Conservation (phyloP, 2,888 invertebrate species). For the Eupsilia transversa region DNA sequence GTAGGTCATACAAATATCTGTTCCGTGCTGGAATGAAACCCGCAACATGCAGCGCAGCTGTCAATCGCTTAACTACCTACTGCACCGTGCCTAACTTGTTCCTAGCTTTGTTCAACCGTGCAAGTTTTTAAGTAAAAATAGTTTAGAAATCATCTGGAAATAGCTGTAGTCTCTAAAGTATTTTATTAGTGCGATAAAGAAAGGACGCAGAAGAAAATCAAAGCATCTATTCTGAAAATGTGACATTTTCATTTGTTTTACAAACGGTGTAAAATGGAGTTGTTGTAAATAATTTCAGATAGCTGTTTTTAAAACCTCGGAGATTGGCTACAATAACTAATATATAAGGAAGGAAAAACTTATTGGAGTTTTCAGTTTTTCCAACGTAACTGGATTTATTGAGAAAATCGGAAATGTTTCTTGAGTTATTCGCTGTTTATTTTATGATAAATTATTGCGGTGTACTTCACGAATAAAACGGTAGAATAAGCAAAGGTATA, state of each 20-base stretch:
- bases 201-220: background rate
- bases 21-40: no score
- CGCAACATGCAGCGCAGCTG: no score
- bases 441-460: conserved; percentile 45
- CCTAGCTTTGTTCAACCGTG: background rate
- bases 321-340: conserved; percentile 48
- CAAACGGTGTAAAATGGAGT: conserved; percentile 5
- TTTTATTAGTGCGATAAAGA: background rate
- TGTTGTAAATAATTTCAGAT: conserved; percentile 42
- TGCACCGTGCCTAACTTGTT: no score
- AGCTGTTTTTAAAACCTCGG: conserved; percentile 48
- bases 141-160: background rate
- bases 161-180: background rate
- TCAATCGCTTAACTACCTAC: no score
- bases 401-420: conserved; percentile 45
- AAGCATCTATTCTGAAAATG: conserved; percentile 14
- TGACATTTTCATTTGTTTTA: conserved; percentile 13
- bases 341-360: conserved; percentile 33
- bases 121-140: background rate
- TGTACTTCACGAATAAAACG: background rate
- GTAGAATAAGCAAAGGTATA: conserved; percentile 3
- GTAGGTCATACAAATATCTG: no score
- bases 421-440: conserved; percentile 37
- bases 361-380: conserved; percentile 45
- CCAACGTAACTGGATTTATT: conserved; percentile 37